Conservation (phyloP, 2,113 vertebrate species). For the Myotis davidii region DNA sequence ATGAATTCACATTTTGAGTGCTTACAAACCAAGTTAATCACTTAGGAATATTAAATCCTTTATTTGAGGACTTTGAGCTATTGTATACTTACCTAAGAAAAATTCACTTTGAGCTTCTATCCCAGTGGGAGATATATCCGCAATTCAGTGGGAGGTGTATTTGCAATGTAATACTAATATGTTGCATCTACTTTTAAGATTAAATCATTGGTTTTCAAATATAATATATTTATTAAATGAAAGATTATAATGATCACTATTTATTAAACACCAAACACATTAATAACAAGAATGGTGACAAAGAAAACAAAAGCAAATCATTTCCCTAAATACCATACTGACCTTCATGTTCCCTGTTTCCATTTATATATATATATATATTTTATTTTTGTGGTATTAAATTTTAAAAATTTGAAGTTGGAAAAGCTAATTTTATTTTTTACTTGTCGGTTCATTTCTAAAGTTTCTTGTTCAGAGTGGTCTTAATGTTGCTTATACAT, state of each 20-base stretch:
- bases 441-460: background rate
- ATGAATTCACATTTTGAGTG: background rate
- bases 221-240: background rate
- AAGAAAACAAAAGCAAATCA: background rate
- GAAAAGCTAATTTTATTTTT: slow-evolving; percentile 16
- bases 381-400: background rate
- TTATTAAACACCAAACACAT: slow-evolving; percentile 28
- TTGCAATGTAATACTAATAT: background rate
- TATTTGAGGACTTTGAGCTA: background rate
- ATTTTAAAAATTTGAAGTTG: background rate
- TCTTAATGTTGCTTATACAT: background rate
- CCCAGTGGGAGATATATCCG: background rate
- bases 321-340: background rate
- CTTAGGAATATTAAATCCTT: slow-evolving; percentile 28
- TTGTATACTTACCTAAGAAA: background rate
- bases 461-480: background rate
- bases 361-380: background rate
- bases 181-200: slow-evolving; percentile 6
- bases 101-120: background rate
- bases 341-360: background rate
- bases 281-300: background rate
- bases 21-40: slow-evolving; percentile 5
- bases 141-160: background rate
- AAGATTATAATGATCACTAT: background rate
- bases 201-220: slow-evolving; percentile 22